A percentile compares a stretch with the other conserved stretches of the same genome.
Conservation (phyloP, 2,888 invertebrate genomes). For the Metallyticus violacea region DNA sequence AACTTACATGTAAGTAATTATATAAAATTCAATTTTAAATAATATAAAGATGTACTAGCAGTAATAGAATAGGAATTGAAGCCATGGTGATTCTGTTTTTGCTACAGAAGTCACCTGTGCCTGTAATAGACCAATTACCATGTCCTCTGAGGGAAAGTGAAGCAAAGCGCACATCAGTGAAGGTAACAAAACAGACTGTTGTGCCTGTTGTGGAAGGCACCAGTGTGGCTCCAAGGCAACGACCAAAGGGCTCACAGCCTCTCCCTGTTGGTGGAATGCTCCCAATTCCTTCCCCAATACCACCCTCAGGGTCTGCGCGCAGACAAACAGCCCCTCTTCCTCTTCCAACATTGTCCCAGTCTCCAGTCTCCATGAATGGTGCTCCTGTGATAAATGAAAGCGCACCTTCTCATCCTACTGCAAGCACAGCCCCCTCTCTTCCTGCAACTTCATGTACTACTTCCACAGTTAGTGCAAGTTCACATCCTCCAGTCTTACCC, state of each 20-base stretch:
- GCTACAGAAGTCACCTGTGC: slow-evolving; percentile 62
- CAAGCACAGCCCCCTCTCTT: neutral
- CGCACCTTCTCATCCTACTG: slow-evolving; percentile 11
- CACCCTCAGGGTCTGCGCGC: neutral
- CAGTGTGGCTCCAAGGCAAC: slow-evolving; percentile 76
- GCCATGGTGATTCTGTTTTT: slow-evolving; percentile 1
- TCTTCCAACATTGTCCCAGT: slow-evolving; percentile 16
- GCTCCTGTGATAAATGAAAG: neutral
- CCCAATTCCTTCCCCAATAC: slow-evolving; percentile 32
- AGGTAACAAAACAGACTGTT: slow-evolving; percentile 48
- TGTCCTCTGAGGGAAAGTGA: slow-evolving; percentile 70
- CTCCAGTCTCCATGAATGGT: slow-evolving; percentile 15
- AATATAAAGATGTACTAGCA: too few relatives aligned
- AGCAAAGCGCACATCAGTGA: slow-evolving; percentile 51
- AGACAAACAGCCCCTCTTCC: slow-evolving; percentile 10
- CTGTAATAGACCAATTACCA: slow-evolving; percentile 62
- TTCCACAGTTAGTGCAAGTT: neutral
- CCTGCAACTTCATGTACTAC: neutral
- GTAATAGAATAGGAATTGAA: neutral
- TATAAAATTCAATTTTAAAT: too few relatives aligned
- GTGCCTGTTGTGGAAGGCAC: slow-evolving; percentile 60
- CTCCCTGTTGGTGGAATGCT: slow-evolving; percentile 35
- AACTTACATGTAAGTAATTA: slow-evolving; percentile 66
- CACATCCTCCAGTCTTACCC: slow-evolving; percentile 26
- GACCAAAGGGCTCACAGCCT: slow-evolving; percentile 63